Conservation (phyloP, 2,113 vertebrate species). For the cat (Felis catus) region DNA sequence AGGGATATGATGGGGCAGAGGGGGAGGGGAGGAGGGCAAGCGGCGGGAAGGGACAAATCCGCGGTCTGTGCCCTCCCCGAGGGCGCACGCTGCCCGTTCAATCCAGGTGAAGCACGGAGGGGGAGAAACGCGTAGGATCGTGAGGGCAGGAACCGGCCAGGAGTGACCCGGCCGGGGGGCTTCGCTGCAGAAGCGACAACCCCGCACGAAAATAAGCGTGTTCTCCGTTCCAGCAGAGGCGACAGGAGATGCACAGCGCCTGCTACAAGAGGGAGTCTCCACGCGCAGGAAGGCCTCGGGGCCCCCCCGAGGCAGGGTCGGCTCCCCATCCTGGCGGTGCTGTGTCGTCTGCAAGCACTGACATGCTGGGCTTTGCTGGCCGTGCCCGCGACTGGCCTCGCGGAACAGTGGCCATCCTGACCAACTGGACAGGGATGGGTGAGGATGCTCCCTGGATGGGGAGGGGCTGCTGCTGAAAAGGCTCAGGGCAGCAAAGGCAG, state of each 20-base stretch:
- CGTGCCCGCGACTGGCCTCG: neutral
- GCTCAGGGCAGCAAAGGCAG: neutral
- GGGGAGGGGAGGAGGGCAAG: no score
- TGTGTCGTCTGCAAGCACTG: neutral
- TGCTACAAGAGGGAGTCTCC: neutral
- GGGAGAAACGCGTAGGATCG: fast-evolving
- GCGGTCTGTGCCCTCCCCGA: fast-evolving
- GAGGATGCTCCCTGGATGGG: no score
- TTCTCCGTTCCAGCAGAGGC: neutral
- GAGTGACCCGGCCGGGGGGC: no score
- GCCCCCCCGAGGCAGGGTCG: neutral
- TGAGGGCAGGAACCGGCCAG: fast-evolving
- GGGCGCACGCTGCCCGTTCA: fast-evolving
- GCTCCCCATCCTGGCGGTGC: neutral
- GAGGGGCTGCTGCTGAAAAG: neutral
- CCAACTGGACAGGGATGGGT: neutral
- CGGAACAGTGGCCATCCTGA: neutral
- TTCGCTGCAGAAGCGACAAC: neutral
- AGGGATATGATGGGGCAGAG: neutral
- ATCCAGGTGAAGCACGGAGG: fast-evolving
- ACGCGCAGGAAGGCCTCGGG: neutral
- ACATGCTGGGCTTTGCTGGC: fast-evolving
- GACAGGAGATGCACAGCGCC: neutral
- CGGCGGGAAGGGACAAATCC: no score
- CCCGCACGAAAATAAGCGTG: neutral